These are phyloP conservation scores for Tenebrosternarchus preto DNA, from an alignment of 2,113 vertebrate species.

Conservation along the genomic window DNA sequence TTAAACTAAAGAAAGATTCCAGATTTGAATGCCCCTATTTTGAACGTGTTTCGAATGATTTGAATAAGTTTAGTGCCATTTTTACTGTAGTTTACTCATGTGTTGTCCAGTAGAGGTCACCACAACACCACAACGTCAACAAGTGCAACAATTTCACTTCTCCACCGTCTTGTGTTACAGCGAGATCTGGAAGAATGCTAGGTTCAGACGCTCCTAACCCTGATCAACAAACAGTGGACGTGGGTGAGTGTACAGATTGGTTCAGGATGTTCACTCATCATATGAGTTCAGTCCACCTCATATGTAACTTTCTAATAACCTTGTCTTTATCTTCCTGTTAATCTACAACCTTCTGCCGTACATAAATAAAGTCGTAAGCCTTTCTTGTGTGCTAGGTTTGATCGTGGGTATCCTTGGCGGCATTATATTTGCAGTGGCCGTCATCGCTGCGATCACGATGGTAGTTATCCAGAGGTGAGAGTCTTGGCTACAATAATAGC, in stretches of 20 bases:
- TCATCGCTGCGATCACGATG: slow-evolving; percentile 45
- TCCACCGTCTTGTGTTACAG: slow-evolving; percentile 35
- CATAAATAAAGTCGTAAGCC: background rate
- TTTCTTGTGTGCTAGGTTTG: slow-evolving; percentile 54
- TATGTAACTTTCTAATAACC: background rate
- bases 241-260: slow-evolving; percentile 40
- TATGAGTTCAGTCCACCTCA: background rate
- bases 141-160: background rate
- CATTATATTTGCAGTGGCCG: slow-evolving; percentile 55
- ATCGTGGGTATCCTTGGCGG: slow-evolving; percentile 59
- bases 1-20: background rate
- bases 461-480: slow-evolving; percentile 56
- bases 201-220: slow-evolving; percentile 34
- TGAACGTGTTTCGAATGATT: too few relatives aligned
- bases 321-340: background rate
- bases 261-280: background rate
- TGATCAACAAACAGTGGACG: slow-evolving; percentile 47
- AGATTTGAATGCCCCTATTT: too few relatives aligned
- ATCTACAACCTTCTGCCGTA: background rate
- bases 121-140: too few relatives aligned
- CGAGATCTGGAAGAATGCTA: slow-evolving; percentile 37
- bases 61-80: too few relatives aligned
- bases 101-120: slow-evolving; percentile 47
- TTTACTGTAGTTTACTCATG: background rate
- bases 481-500: background rate